These are phyloP conservation scores for Chouioia cunea DNA, from an alignment of 2,888 invertebrate species.

Conservation along the genomic window DNA sequence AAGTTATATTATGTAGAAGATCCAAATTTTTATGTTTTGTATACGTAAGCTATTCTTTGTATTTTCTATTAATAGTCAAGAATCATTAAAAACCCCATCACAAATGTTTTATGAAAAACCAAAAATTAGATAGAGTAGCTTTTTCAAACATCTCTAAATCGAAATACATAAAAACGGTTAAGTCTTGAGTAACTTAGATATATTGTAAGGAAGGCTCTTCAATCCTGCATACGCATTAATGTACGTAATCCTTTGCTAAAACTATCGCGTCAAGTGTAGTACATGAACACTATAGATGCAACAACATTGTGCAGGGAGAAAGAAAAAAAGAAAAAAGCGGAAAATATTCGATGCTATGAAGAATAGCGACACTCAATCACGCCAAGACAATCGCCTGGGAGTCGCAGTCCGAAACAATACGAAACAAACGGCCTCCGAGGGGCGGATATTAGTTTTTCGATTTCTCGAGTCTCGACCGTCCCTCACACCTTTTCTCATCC, in stretches of 20 bases:
- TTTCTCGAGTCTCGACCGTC: conserved; percentile 55
- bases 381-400: conserved; percentile 63
- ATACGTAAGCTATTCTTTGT: no score
- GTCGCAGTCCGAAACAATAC: conserved; percentile 66
- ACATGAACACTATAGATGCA: not conserved
- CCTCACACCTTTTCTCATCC: conserved; percentile 45
- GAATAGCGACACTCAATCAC: conserved; percentile 68
- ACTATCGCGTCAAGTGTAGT: no score
- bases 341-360: conserved; percentile 56
- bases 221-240: conserved; percentile 66
- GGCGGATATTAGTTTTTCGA: conserved; percentile 69
- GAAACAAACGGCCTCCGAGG: conserved; percentile 67
- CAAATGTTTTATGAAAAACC: no score
- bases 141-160: no score
- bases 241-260: conserved; percentile 60
- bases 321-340: conserved; percentile 15
- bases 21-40: no score
- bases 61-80: no score
- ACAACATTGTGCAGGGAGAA: not conserved
- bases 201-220: not conserved
- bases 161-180: conserved; percentile 24
- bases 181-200: conserved; percentile 28
- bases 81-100: no score
- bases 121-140: no score
- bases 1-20: no score